Conservation (phyloP, 2,797 vertebrate species). For the Australoheros facetus region DNA sequence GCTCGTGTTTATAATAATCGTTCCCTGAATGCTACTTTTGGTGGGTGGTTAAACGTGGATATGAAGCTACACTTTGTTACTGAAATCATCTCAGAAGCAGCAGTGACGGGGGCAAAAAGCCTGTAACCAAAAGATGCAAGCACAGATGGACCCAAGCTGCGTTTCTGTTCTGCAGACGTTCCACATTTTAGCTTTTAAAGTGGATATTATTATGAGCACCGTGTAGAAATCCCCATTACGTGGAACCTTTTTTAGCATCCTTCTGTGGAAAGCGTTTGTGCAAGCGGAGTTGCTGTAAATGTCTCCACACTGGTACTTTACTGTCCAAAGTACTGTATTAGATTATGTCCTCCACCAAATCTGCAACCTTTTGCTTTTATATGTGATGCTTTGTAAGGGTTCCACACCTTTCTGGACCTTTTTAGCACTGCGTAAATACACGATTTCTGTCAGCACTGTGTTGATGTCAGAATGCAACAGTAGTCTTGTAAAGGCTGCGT, state of each 20-base stretch:
- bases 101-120: not conserved
- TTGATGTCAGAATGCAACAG: slow-evolving; percentile 46
- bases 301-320: slow-evolving; percentile 69
- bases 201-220: not conserved
- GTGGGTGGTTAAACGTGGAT: not conserved
- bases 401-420: slow-evolving; percentile 13
- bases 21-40: not conserved
- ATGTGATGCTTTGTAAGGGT: slow-evolving; percentile 21
- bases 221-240: too few relatives aligned
- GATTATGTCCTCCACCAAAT: slow-evolving; percentile 16
- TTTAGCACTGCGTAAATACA: slow-evolving; percentile 58
- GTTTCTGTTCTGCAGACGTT: not conserved
- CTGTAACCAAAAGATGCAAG: not conserved
- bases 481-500: not conserved
- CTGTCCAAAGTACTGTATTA: slow-evolving; percentile 49
- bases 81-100: not conserved
- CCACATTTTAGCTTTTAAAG: slow-evolving; percentile 13
- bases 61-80: not conserved
- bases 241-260: slow-evolving; percentile 1
- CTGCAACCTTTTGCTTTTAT: slow-evolving; percentile 21
- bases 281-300: slow-evolving; percentile 44
- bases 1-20: not conserved
- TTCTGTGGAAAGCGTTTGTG: not conserved
- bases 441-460: slow-evolving; percentile 64
- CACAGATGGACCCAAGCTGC: not conserved